These are phyloP conservation scores for Aegithalos caudatus DNA, from an alignment of 2,113 vertebrate genomes.

Conservation along the genomic window DNA sequence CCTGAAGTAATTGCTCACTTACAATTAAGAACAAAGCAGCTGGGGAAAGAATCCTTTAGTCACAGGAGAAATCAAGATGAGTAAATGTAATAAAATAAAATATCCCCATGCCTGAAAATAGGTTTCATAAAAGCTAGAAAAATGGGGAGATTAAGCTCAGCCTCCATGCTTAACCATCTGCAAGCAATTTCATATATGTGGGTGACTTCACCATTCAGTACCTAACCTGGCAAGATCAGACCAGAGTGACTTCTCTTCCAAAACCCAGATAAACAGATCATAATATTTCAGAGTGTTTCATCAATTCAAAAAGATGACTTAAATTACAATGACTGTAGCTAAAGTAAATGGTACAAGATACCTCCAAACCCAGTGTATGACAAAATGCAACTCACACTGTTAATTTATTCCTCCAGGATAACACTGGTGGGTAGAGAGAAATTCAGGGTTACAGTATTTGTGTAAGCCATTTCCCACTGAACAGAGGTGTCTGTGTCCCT, in stretches of 20 bases:
- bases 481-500: neutral
- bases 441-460: neutral
- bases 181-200: conserved; percentile 21
- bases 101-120: neutral
- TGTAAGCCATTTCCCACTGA: neutral
- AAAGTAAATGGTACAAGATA: neutral
- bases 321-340: neutral
- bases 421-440: neutral
- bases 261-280: conserved; percentile 36
- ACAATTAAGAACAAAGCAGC: conserved; percentile 50
- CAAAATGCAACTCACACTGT: neutral
- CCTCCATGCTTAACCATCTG: conserved; percentile 23
- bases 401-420: neutral
- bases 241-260: neutral
- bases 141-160: neutral
- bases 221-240: conserved; percentile 3
- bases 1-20: conserved; percentile 56
- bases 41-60: conserved; percentile 9
- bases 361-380: neutral
- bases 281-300: conserved; percentile 34
- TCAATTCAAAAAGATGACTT: neutral
- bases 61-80: conserved; percentile 54
- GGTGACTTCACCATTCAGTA: conserved; percentile 13
- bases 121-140: conserved; percentile 23
- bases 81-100: conserved; percentile 52